Percentiles rank a stretch among this genome's conserved stretches.
Conservation (phyloP, 2,113 vertebrate species). For the Silurus asotus region DNA sequence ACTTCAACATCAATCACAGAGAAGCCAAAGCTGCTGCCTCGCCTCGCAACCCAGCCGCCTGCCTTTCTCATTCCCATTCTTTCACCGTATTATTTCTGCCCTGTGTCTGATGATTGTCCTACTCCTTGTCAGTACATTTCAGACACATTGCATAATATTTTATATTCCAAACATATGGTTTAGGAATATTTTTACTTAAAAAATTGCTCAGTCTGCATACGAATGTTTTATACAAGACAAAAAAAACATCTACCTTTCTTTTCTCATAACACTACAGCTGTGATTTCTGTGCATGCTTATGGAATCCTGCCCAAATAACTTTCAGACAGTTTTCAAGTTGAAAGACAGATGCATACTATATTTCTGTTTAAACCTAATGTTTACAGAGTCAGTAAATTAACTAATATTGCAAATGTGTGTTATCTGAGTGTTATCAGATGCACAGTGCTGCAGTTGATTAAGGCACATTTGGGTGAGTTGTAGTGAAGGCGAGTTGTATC, state of each 20-base stretch:
- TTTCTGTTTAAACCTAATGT: neutral
- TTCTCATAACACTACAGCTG: neutral
- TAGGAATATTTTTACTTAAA: neutral
- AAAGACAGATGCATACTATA: neutral
- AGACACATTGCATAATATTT: neutral
- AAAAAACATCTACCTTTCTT: neutral
- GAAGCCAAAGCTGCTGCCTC: conserved; percentile 43
- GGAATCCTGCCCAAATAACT: neutral
- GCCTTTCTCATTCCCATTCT: conserved; percentile 42
- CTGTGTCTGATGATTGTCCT: conserved; percentile 43
- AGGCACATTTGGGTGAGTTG: conserved; percentile 2
- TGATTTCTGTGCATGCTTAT: neutral
- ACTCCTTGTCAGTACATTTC: conserved; percentile 2
- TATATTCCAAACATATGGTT: neutral
- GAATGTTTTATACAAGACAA: neutral
- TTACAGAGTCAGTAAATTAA: neutral
- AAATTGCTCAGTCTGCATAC: neutral
- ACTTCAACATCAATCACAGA: conserved; percentile 60
- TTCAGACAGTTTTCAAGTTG: neutral
- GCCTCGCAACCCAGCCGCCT: conserved; percentile 24
- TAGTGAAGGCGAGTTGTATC: conserved; percentile 31
- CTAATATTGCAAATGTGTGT: conserved; percentile 8
- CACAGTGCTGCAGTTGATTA: conserved; percentile 29
- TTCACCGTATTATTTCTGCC: conserved; percentile 29
- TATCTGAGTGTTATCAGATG: neutral